These are phyloP conservation scores for Pipra filicauda DNA, from an alignment of 2,113 vertebrate genomes.

Conservation along the genomic window DNA sequence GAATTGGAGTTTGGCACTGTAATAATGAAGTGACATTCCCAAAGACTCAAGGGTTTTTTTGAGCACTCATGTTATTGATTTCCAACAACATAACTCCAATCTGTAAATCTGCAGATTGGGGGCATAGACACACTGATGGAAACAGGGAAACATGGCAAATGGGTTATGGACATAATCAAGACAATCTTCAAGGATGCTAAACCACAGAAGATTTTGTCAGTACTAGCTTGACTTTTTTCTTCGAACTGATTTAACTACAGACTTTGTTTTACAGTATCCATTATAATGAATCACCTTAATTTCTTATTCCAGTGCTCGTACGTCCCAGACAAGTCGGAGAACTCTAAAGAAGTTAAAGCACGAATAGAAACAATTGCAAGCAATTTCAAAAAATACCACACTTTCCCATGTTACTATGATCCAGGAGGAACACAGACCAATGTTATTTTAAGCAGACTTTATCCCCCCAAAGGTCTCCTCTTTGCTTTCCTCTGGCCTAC, in stretches of 20 bases:
- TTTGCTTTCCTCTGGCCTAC: constrained; percentile 76
- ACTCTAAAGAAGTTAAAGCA: constrained; percentile 51
- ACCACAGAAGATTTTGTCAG: neutral
- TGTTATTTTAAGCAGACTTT: constrained; percentile 69
- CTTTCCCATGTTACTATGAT: constrained; percentile 70
- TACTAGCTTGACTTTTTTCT: neutral
- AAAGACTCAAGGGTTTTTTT: neutral
- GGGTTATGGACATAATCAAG: neutral
- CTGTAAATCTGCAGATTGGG: neutral
- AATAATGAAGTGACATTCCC: neutral
- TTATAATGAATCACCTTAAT: neutral
- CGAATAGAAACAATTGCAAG: constrained; percentile 63
- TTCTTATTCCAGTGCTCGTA: constrained; percentile 77
- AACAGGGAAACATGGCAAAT: neutral
- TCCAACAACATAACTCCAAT: neutral
- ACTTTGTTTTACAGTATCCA: neutral
- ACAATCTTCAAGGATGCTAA: neutral
- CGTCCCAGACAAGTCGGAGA: constrained; percentile 63
- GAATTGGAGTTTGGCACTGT: neutral
- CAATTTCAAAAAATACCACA: constrained; percentile 58
- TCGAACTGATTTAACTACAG: neutral
- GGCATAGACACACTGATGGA: neutral
- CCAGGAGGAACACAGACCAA: constrained; percentile 48
- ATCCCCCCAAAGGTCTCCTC: constrained; percentile 54
- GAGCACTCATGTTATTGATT: neutral